These are phyloP conservation scores for Leucophenga montana DNA, from an alignment of 2,888 invertebrate species.

Conservation along the genomic window DNA sequence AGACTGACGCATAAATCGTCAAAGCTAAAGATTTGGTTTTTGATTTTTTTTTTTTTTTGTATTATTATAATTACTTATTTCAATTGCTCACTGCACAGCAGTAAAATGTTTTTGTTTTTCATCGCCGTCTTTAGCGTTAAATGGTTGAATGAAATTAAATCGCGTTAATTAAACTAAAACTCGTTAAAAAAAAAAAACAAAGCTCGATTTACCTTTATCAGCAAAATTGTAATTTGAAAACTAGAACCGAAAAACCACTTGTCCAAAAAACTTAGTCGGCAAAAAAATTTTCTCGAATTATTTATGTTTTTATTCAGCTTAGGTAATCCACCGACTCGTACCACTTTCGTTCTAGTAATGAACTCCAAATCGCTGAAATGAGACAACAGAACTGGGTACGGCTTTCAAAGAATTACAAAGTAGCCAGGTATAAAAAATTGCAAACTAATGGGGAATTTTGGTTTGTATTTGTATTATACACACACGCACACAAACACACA, in stretches of 20 bases:
- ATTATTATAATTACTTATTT: constrained; percentile 11
- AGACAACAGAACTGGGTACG: too few relatives aligned
- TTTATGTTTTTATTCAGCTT: neutral
- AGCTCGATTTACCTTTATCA: constrained; percentile 10
- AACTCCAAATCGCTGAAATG: neutral
- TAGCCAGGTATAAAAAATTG: neutral
- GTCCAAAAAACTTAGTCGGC: neutral
- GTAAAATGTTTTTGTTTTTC: too few relatives aligned
- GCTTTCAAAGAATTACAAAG: constrained; percentile 11
- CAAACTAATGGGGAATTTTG: neutral
- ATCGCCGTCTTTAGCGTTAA: too few relatives aligned
- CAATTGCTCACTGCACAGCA: neutral
- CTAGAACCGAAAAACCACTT: neutral
- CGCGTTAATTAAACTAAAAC: too few relatives aligned
- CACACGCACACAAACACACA: too few relatives aligned
- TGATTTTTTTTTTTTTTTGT: neutral
- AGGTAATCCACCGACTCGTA: constrained; percentile 18
- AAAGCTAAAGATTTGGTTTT: neutral
- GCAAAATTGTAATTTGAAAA: neutral
- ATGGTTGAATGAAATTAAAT: too few relatives aligned
- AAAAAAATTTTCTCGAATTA: neutral
- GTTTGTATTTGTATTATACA: neutral
- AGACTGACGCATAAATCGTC: constrained; percentile 8
- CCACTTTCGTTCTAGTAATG: constrained; percentile 27
- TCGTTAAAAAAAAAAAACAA: too few relatives aligned